These are phyloP conservation scores for Adelognathus sp. DNA, from an alignment of 2,888 invertebrate species.

Conservation along the genomic window DNA sequence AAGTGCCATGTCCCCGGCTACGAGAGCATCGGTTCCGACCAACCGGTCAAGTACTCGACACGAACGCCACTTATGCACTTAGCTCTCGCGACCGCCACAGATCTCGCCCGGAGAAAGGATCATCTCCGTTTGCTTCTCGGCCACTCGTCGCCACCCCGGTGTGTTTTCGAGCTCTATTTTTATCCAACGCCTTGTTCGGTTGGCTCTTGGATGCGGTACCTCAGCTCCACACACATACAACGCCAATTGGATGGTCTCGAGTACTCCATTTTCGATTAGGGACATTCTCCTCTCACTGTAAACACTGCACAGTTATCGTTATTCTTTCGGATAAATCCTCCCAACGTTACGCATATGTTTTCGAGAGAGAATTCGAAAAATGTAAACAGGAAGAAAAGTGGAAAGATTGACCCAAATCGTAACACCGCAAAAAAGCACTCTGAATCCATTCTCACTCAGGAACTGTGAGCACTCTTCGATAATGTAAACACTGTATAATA, in stretches of 20 bases:
- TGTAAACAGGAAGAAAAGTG: too few species aligned
- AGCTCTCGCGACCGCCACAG: conserved; percentile 50
- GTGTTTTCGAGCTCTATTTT: conserved; percentile 38
- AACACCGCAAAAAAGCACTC: too few species aligned
- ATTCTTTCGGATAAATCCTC: too few species aligned
- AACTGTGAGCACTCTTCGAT: too few species aligned
- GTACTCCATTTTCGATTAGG: not conserved
- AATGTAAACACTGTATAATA: too few species aligned
- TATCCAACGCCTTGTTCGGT: conserved; percentile 10
- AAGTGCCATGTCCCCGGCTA: conserved; percentile 2
- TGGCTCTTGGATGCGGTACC: conserved; percentile 6
- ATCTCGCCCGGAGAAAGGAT: conserved; percentile 18
- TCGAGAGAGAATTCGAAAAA: too few species aligned
- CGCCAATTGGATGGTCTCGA: not conserved
- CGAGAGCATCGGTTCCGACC: conserved; percentile 49
- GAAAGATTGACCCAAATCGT: too few species aligned
- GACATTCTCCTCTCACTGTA: not conserved
- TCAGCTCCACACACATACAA: not conserved
- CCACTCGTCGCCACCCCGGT: conserved; percentile 23
- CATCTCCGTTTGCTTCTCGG: not conserved
- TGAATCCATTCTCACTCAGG: too few species aligned
- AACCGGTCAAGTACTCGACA: conserved; percentile 73
- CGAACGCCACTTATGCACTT: conserved; percentile 75
- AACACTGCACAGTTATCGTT: not conserved
- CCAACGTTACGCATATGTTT: too few species aligned